Percentiles rank a stretch among this genome's conserved stretches.
phyloP scores from a whole-genome alignment of 2,888 invertebrate species.

The Chouioia cunea region DNA sequence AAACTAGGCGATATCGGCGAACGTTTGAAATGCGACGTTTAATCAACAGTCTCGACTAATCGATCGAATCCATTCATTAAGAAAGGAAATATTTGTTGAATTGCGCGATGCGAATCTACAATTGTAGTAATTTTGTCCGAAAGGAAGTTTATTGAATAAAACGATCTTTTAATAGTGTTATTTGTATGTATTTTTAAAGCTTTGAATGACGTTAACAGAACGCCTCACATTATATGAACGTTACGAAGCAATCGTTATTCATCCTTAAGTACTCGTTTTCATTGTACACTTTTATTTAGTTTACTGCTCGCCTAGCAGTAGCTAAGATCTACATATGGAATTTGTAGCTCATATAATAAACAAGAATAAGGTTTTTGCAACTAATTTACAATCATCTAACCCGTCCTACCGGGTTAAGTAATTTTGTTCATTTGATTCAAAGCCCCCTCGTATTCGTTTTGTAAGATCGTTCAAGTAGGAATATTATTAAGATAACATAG shows the following conservation, averaged over 20 bases:
- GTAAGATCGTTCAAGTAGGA: slow-evolving; percentile 11
- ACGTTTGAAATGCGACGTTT: background rate
- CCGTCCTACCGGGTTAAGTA: no score
- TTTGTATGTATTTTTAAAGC: slow-evolving; percentile 41
- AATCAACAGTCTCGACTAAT: no score
- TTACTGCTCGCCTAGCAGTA: slow-evolving; percentile 1
- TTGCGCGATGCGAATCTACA: no score
- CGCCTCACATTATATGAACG: slow-evolving; percentile 12
- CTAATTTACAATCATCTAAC: slow-evolving; percentile 25
- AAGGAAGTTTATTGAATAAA: background rate
- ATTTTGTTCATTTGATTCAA: background rate
- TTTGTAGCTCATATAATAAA: slow-evolving; percentile 23
- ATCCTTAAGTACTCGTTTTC: slow-evolving; percentile 33
- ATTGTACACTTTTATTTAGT: slow-evolving; percentile 17
- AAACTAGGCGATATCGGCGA: slow-evolving; percentile 45
- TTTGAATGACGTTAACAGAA: slow-evolving; percentile 36
- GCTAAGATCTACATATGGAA: slow-evolving; percentile 23
- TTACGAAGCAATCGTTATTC: slow-evolving; percentile 18
- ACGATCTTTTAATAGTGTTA: slow-evolving; percentile 23
- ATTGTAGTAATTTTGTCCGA: background rate
- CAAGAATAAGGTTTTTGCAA: background rate
- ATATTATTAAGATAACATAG: slow-evolving; percentile 1
- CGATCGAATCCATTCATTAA: no score
- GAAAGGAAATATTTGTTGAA: no score
- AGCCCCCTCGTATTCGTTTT: slow-evolving; percentile 32